Evolutionary conservation across 2,888 invertebrate genomes (phyloP), one percentile per base, ranked within the genome.

Genomic region (Ypsolopha scabrella): DNA sequence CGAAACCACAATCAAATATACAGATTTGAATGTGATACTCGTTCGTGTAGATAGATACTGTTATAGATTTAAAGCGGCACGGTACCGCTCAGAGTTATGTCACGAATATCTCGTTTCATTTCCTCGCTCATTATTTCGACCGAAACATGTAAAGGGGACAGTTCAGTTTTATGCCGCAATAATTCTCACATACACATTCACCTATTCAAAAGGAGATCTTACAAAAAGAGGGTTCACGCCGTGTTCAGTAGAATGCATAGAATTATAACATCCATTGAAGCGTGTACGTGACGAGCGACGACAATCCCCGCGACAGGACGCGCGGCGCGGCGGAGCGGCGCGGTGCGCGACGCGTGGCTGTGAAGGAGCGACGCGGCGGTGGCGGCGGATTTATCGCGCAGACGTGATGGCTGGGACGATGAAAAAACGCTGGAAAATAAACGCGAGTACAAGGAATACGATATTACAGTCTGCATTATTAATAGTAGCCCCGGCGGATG

Each of bases 211-310:
- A 61, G 54, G 54, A 54, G 56, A 48, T 50, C 55, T 36, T 47
- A 13, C 24, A 36, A 60, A 62, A 58, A 62, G 64, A 61, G 57
- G 58, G 59, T 57, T 58, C 60, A 64, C 70, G 68, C 24, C 24
- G 24, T 24, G 24, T 24, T 24, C 24, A 3, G 24, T 24, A 24
- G 4, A 65, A 70, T 68, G 68, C 60, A 60, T 56, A 61, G 65
- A 67, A 67, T 75, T 70, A 73, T 67, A 70, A 63, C 68, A 63
- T 59, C 63, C 65, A 68, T 62, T 62, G 70, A 64, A 59, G 60
- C 60, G 55, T 41, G 65, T 63, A 69, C 69, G 69, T 69, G 68
- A 65, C 63, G 60, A 62, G 61, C 57, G 60, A 53, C 51, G 55
- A 11, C 10, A 47, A 48, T 48, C 35, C 10, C 14, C 1, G 43